Evolutionary conservation across 2,797 vertebrate genomes (phyloP).

Genomic region (Lutjanus campechanus): DNA sequence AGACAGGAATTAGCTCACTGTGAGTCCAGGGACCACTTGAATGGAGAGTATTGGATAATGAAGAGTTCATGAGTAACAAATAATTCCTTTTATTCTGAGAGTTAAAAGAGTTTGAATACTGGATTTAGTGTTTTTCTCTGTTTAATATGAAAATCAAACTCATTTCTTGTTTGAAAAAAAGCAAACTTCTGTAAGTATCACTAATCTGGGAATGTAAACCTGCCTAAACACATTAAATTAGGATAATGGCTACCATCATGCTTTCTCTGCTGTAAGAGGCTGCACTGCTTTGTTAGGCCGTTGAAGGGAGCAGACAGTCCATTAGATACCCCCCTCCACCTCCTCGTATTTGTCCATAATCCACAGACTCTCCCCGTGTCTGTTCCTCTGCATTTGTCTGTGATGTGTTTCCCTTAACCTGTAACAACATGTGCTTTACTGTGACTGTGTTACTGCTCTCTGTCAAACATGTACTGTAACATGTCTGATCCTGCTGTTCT

Average conservation of each 20-base stretch:
- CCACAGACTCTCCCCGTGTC: conserved; percentile 43
- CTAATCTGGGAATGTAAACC: conserved; percentile 4
- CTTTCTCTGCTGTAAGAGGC: conserved; percentile 27
- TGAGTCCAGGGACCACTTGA: conserved; percentile 11
- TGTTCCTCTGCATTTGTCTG: conserved; percentile 55
- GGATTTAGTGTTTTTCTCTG: background rate
- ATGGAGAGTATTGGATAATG: conserved; percentile 8
- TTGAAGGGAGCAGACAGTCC: conserved; percentile 34
- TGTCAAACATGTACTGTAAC: conserved; percentile 72
- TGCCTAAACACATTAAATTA: conserved; percentile 39
- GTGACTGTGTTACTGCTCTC: conserved; percentile 59
- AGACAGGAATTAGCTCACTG: conserved; percentile 20
- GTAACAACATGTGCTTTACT: conserved; percentile 56
- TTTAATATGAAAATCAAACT: conserved; percentile 20
- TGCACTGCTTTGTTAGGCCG: conserved; percentile 27
- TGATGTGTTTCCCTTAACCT: conserved; percentile 59
- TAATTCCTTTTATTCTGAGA: conserved; percentile 7
- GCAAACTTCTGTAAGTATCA: conserved; percentile 12
- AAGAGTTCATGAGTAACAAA: background rate
- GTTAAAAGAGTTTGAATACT: conserved; percentile 14
- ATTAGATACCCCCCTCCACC: conserved; percentile 12
- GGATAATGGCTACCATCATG: conserved; percentile 27
- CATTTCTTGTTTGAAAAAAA: conserved; percentile 17
- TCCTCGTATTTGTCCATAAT: conserved; percentile 31
- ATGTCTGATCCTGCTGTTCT: conserved; percentile 79